These are phyloP conservation scores for Rhynchotus rufescens DNA, from an alignment of 2,797 vertebrate species.

Conservation along the genomic window DNA sequence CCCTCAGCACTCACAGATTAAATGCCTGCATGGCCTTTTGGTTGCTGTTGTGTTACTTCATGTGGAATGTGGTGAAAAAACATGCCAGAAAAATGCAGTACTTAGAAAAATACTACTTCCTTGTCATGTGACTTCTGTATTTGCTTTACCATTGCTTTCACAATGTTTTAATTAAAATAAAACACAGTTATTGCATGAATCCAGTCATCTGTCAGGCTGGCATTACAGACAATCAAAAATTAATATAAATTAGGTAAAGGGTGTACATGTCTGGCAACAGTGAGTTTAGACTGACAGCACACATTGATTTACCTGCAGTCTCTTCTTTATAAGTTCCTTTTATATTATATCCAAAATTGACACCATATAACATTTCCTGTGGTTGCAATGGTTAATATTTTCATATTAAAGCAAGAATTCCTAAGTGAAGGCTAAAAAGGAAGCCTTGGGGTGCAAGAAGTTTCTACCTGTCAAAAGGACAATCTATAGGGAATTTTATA, in stretches of 20 bases:
- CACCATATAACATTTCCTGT: constrained; percentile 7
- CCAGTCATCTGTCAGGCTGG: constrained; percentile 16
- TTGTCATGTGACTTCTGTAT: not conserved
- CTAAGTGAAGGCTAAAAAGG: not conserved
- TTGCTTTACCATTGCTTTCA: not conserved
- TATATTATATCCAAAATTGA: not conserved
- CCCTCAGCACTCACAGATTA: constrained; percentile 32
- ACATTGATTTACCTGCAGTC: constrained; percentile 26
- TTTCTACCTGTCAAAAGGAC: constrained; percentile 12
- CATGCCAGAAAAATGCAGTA: not conserved
- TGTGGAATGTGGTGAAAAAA: constrained; percentile 27
- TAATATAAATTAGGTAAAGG: not conserved
- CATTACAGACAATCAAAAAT: constrained; percentile 19
- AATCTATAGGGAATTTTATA: not conserved
- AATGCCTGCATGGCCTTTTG: constrained; percentile 44
- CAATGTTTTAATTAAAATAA: constrained; percentile 29
- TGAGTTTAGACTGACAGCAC: not conserved
- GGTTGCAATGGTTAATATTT: not conserved
- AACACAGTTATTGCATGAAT: not conserved
- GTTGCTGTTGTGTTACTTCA: constrained; percentile 29
- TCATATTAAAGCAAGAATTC: not conserved
- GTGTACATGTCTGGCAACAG: constrained; percentile 26
- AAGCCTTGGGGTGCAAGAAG: not conserved
- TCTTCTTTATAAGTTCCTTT: constrained; percentile 6
- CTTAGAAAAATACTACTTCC: not conserved